Conservation (phyloP, 2,888 invertebrate genomes). For the Nymphalis c-album region DNA sequence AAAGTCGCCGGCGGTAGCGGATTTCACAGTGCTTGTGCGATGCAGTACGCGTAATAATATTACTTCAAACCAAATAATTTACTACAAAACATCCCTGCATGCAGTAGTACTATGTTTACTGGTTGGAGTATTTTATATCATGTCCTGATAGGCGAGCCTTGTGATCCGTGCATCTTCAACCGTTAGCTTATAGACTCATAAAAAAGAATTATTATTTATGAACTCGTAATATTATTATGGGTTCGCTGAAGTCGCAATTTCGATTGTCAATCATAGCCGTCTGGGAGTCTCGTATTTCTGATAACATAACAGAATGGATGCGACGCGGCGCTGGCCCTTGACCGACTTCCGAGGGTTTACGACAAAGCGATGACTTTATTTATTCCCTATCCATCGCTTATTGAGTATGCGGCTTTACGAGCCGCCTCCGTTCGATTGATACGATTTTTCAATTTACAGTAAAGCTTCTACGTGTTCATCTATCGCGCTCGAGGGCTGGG, state of each 20-base stretch:
- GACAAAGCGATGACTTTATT: conserved; percentile 43
- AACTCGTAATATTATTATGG: conserved; percentile 4
- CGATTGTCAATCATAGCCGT: conserved; percentile 15
- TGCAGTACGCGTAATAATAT: too few relatives aligned
- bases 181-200: neutral
- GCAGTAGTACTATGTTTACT: too few relatives aligned
- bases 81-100: too few relatives aligned
- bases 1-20: too few relatives aligned
- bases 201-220: neutral
- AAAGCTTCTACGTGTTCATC: conserved; percentile 37
- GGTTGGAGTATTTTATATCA: too few relatives aligned
- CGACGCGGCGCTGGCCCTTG: conserved; percentile 15
- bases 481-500: neutral
- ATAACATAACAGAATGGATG: conserved; percentile 14
- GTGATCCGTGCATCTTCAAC: neutral
- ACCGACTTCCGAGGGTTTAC: conserved; percentile 35
- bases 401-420: conserved; percentile 47
- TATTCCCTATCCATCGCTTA: conserved; percentile 44
- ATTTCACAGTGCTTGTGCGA: too few relatives aligned
- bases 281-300: conserved; percentile 12
- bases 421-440: conserved; percentile 34
- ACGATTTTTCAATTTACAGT: conserved; percentile 48
- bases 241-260: conserved; percentile 1
- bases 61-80: too few relatives aligned
- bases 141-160: too few relatives aligned